Conservation (phyloP, 2,888 invertebrate species). For the Stegana nigrithorax region DNA sequence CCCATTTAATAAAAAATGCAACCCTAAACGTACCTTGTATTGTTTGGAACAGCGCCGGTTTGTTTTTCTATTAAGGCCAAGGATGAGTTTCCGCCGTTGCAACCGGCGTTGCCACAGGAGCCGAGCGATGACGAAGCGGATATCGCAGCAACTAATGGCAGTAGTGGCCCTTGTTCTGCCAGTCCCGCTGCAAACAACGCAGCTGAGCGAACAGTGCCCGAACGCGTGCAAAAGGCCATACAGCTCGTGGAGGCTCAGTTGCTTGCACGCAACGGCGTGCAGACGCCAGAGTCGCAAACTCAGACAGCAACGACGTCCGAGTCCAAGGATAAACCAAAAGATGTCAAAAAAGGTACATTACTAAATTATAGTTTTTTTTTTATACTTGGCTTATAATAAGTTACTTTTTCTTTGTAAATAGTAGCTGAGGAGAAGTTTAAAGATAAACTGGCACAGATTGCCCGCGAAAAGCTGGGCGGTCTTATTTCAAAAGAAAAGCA, state of each 20-base stretch:
- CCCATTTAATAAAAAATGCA: too few relatives aligned
- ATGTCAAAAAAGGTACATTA: constrained; percentile 9
- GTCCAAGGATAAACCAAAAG: too few relatives aligned
- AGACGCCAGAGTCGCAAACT: constrained; percentile 7
- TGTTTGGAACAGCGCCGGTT: constrained; percentile 75
- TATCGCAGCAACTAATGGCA: constrained; percentile 18
- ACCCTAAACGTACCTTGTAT: too few relatives aligned
- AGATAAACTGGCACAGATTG: constrained; percentile 72
- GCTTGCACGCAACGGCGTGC: constrained; percentile 52
- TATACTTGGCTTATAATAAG: neutral
- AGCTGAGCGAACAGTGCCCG: constrained; percentile 45
- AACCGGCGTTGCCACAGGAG: constrained; percentile 81
- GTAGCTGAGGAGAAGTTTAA: constrained; percentile 73
- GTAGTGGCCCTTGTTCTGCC: constrained; percentile 15
- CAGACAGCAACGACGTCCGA: too few relatives aligned
- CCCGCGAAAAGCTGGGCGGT: constrained; percentile 73
- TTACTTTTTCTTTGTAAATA: neutral
- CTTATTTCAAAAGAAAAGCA: constrained; percentile 71
- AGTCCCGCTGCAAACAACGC: constrained; percentile 24
- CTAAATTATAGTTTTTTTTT: neutral
- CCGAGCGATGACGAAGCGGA: constrained; percentile 77
- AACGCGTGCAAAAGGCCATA: constrained; percentile 66
- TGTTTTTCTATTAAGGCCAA: constrained; percentile 88
- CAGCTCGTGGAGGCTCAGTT: constrained; percentile 65
- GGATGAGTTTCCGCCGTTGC: constrained; percentile 76